Base-by-base conservation (phyloP, 2,797 vertebrate species). In the Tokudaia tokunoshimensis region DNA sequence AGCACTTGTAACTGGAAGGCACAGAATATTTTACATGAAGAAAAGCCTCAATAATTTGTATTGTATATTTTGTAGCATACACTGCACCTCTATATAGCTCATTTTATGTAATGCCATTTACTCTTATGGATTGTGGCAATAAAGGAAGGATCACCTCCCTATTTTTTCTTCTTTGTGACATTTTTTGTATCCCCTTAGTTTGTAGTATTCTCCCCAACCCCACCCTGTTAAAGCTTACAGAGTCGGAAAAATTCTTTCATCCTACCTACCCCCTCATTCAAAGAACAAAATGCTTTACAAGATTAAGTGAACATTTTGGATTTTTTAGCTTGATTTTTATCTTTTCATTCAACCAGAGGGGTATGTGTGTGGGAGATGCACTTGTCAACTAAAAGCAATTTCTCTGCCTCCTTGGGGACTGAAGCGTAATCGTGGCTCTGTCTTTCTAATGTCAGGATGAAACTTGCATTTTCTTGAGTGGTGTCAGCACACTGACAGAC, bases 351-450 rank as follows among this genome's bases (percentile, higher is more conserved):
- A 97, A 97, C 92, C 88, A 97, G 83, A 96, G 97, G 96, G 94
- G 89, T 97, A 92, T 84, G 80, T 97, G 92, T 95, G 97, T 96
- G 95, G 96, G 97, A 97, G 97, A 97, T 96, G 95, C 95, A 94
- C 94, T 98, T 98, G 97, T 97, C 97, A 97, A 97, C 97, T 97
- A 97, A 97, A 98, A 95, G 95, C 95, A 97, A 97, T 97, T 97
- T 97, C 85, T 96, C 94, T 97, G 96, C 94, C 96, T 97, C 94
- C 96, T 96, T 96, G 95, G 97, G 97, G 97, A 97, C 96, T 95
- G 86, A 95, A 96, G 82, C 0, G 79, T 96, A 97, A 98, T 96
- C 31, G 29, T 97, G 95, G 94, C 86, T 97, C 96, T 95, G 95
- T 97, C 96, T 97, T 97, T 93, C 89, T 92, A 79, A 90, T 97